phyloP scores from a whole-genome alignment of 2,113 vertebrate genomes.

The Scalopus aquaticus region DNA sequence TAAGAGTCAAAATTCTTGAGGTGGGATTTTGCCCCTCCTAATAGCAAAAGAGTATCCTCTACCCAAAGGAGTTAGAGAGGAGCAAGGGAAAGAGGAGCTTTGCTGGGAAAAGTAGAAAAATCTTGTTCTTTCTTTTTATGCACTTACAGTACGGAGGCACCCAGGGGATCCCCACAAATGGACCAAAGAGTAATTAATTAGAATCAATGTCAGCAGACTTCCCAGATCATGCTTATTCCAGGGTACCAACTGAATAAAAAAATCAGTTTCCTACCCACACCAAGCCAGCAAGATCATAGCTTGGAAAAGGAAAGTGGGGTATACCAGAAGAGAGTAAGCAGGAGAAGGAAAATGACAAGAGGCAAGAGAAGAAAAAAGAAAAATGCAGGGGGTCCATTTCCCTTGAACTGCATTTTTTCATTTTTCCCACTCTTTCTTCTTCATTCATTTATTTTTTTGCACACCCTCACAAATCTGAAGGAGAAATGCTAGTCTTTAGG shows the following conservation, averaged over 20 bases:
- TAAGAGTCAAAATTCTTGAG: conserved; percentile 37
- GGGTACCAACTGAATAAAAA: not conserved
- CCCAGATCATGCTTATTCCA: conserved; percentile 11
- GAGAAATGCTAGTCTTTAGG: conserved; percentile 56
- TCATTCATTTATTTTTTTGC: too few relatives aligned
- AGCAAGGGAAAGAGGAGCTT: not conserved
- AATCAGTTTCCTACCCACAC: conserved; percentile 47
- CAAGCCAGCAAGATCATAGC: not conserved
- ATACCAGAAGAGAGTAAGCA: not conserved
- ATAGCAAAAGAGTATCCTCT: conserved; percentile 57
- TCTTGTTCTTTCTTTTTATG: not conserved
- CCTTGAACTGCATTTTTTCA: not conserved
- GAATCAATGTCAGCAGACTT: conserved; percentile 37
- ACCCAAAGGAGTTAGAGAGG: not conserved
- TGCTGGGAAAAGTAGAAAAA: conserved; percentile 1
- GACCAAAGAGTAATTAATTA: conserved; percentile 24
- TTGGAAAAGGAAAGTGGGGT: not conserved
- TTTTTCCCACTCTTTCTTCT: not conserved
- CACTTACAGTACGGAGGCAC: not conserved
- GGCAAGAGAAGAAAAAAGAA: not conserved
- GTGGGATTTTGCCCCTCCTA: conserved; percentile 23
- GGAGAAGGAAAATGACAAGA: not conserved
- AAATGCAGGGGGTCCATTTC: conserved; percentile 27
- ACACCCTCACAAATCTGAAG: conserved; percentile 28
- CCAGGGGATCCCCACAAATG: not conserved